phyloP scores from a whole-genome alignment of 2,888 invertebrate species.

The Epinotia brunnichana region DNA sequence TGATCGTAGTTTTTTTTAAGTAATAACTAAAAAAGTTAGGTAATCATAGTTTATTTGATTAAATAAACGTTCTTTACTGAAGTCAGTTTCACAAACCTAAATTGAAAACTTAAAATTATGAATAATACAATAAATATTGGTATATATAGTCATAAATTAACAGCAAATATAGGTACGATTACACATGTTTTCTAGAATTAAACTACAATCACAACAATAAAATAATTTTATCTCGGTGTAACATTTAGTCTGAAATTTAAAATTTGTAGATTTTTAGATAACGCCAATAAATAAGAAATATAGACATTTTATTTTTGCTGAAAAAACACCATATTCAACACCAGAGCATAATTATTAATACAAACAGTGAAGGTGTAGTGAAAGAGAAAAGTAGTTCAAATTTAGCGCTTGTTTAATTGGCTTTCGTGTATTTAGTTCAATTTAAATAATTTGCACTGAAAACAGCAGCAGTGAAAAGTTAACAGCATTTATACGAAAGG shows the following conservation, averaged over 20 bases:
- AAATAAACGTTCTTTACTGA: no score
- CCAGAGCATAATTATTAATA: slow-evolving; percentile 30
- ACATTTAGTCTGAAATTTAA: slow-evolving; percentile 20
- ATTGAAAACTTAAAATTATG: background rate
- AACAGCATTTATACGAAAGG: no score
- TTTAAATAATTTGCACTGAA: no score
- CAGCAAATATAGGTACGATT: slow-evolving; percentile 3
- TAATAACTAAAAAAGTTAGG: background rate
- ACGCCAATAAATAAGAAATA: slow-evolving; percentile 5
- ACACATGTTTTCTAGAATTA: background rate
- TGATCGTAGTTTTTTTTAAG: no score
- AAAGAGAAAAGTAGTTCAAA: slow-evolving; percentile 24
- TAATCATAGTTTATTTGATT: background rate
- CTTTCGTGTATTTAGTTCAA: background rate
- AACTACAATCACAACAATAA: slow-evolving; percentile 17
- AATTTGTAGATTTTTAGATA: slow-evolving; percentile 3
- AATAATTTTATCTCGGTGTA: slow-evolving; percentile 1
- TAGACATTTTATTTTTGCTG: slow-evolving; percentile 21
- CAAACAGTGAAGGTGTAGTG: slow-evolving; percentile 20
- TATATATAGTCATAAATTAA: background rate
- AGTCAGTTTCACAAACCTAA: background rate
- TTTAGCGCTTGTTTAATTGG: background rate
- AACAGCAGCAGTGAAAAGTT: no score
- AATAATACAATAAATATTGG: background rate
- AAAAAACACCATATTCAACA: slow-evolving; percentile 36